Evolutionary conservation across 2,888 invertebrate genomes (phyloP), one percentile per base, ranked within the genome.

Genomic region (Drosophila acutilabella): DNA sequence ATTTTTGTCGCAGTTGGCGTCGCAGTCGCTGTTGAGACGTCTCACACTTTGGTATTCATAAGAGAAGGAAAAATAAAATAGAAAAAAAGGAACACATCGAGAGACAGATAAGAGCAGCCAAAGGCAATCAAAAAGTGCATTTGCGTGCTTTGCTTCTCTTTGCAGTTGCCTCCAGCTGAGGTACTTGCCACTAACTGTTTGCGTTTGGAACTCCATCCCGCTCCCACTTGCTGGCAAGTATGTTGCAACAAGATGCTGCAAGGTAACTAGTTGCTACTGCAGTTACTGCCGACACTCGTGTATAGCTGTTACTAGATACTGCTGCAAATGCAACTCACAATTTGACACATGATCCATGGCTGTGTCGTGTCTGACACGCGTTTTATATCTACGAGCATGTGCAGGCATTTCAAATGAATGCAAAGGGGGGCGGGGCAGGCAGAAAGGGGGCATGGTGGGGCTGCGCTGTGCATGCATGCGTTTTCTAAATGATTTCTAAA

Each of bases 281-380:
- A 65, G 50, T 70, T 62, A 51, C 23, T 60, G 41, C 23, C 38
- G 42, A 16, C 30, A 56, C 13, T 54, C 33, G 26, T 61, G 18
- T 45, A 45, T 58, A 23, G 64, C 30, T 61, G 52, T 11, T 50
- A 57, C 16, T 60, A 50, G 48, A 50, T 50, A 58, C 48, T 72
- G 48, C 48, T 47, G 77, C 77, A 80, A 77, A 64, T 83, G 84
- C 75, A 84, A 86, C 80, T 83, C 87, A 80, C 84, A 84, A 84
- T 87, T 83, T 87, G 83, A 83, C 83, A 83, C 87, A 87, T 87
- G 83, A 87, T 87, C 83, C 83, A 87, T 81, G 74, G 80, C 74
- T 74, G 62, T 84, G 87, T 83, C 84, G 83, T 83, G 83, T 84
- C 83, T 73, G 88, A 83, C 84, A 83, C 87, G 83, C 87, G 87